Evolutionary conservation across 2,113 vertebrate species (phyloP).

Genomic region (Engystomops pustulosus): DNA sequence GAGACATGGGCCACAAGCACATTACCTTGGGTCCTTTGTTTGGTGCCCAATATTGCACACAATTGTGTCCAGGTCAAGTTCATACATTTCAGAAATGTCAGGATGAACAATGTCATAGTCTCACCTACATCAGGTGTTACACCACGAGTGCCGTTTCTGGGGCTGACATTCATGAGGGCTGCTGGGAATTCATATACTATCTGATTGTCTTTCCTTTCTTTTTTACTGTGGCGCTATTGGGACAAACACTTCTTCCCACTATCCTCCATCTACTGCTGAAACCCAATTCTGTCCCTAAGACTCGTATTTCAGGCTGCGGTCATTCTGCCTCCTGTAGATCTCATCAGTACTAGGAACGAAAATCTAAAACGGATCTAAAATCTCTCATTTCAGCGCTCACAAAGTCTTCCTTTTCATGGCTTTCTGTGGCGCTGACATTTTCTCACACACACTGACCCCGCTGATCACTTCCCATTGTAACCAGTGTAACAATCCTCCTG

Average conservation of each 20-base stretch:
- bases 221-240: neutral
- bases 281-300: neutral
- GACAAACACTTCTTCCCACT: slow-evolving; percentile 14
- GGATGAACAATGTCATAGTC: neutral
- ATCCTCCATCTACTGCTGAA: slow-evolving; percentile 42
- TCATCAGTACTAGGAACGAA: slow-evolving; percentile 40
- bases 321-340: slow-evolving; percentile 35
- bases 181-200: neutral
- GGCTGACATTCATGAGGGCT: neutral
- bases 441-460: slow-evolving; percentile 11
- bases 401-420: slow-evolving; percentile 17
- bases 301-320: slow-evolving; percentile 28
- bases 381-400: slow-evolving; percentile 22
- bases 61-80: too few relatives aligned
- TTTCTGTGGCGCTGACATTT: neutral
- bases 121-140: neutral
- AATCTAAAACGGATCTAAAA: slow-evolving; percentile 39
- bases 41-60: too few relatives aligned
- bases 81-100: neutral
- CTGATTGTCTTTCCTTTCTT: neutral
- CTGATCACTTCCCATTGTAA: neutral
- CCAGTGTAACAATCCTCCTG: neutral
- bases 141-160: neutral
- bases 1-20: too few relatives aligned
- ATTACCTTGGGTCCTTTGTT: too few relatives aligned